These are phyloP conservation scores for Chondrilla cf. caribensis DNA, from an alignment of 37 sponge, comb jelly and placozoan genomes.

Conservation along the genomic window DNA sequence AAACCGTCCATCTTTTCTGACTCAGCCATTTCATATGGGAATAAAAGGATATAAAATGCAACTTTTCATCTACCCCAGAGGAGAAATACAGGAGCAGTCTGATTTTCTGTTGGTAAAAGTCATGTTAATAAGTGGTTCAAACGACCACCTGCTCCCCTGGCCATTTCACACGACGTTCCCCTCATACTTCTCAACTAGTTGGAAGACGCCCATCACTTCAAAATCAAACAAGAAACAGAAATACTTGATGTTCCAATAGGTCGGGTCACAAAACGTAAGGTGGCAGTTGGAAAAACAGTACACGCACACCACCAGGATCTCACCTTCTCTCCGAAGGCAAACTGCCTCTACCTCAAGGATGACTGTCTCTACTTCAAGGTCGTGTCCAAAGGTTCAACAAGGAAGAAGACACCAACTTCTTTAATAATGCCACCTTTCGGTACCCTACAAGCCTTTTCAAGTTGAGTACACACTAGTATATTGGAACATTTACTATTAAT, in stretches of 20 bases:
- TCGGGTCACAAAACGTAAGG: too few relatives aligned
- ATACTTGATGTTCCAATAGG: too few relatives aligned
- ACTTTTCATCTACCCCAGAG: background rate
- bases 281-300: too few relatives aligned
- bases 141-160: background rate
- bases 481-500: too few relatives aligned
- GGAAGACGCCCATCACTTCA: background rate
- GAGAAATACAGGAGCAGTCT: background rate
- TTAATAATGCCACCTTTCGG: too few relatives aligned
- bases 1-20: too few relatives aligned
- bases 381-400: too few relatives aligned
- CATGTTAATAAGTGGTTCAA: background rate
- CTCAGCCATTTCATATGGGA: background rate
- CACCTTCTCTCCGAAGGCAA: background rate
- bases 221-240: too few relatives aligned
- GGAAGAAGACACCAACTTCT: too few relatives aligned
- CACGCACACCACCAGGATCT: too few relatives aligned
- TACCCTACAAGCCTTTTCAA: too few relatives aligned
- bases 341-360: constrained; percentile 3
- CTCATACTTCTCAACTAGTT: background rate
- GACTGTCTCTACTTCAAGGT: constrained; percentile 23
- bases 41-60: background rate
- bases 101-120: background rate
- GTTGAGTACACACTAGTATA: too few relatives aligned
- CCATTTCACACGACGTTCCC: background rate